A percentile compares a stretch with the other conserved stretches of the same genome.
Evolutionary conservation across 2,888 invertebrate species (phyloP).

Genomic region (Epinotia bilunana): DNA sequence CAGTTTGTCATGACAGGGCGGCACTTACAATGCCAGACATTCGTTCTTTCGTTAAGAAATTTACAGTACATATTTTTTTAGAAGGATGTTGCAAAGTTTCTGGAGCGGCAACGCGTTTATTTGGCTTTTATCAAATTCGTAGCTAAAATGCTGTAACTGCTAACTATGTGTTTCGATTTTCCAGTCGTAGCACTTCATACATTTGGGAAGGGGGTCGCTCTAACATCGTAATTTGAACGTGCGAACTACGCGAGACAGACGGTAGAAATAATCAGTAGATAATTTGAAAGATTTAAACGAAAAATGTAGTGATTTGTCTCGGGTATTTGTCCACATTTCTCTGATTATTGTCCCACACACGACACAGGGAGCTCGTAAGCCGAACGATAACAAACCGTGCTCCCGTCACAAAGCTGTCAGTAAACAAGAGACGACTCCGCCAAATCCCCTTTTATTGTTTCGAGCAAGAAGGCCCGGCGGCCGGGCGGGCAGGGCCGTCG

Average conservation of each 20-base stretch:
- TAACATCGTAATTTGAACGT: background rate
- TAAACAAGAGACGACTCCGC: slow-evolving; percentile 25
- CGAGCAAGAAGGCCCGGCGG: slow-evolving; percentile 18
- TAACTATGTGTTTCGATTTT: too few species aligned
- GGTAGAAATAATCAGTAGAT: background rate
- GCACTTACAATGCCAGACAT: too few species aligned
- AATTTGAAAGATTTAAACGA: background rate
- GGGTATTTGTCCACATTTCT: background rate
- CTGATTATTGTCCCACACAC: slow-evolving; percentile 17
- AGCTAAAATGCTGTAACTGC: too few species aligned
- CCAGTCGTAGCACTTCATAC: too few species aligned
- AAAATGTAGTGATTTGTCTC: background rate
- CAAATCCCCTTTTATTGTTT: slow-evolving; percentile 43
- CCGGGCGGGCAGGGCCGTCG: slow-evolving; percentile 21
- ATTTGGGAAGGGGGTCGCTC: too few species aligned
- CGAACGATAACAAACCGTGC: slow-evolving; percentile 23
- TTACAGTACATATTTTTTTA: too few species aligned
- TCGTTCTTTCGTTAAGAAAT: too few species aligned
- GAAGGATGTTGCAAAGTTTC: too few species aligned
- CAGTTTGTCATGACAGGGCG: too few species aligned
- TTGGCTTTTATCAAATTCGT: too few species aligned
- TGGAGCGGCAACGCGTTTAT: too few species aligned
- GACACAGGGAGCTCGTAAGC: slow-evolving; percentile 15
- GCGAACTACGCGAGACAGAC: background rate
- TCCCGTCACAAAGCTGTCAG: slow-evolving; percentile 30